Conservation (phyloP, 1,140 invertebrate species). For the Calephelis virginiensis region DNA sequence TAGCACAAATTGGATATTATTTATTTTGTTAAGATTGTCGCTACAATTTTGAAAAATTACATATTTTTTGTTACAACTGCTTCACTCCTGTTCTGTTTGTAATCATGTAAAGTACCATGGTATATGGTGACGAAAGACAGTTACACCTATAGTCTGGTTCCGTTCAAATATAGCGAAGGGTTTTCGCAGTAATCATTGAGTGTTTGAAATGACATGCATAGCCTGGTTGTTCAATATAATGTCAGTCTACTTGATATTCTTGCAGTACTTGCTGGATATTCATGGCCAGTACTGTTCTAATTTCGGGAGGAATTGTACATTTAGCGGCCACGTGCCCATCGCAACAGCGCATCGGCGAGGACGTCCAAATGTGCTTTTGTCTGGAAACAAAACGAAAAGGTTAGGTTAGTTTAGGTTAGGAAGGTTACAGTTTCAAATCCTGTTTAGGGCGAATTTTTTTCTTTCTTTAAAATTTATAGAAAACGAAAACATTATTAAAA, state of each 20-base stretch:
- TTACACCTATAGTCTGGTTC: conserved; percentile 44
- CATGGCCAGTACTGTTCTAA: conserved; percentile 43
- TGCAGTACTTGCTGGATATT: conserved; percentile 48
- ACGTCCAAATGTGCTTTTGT: conserved; percentile 96
- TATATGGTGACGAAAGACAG: no score
- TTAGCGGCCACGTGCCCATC: conserved; percentile 95
- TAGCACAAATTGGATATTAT: no score
- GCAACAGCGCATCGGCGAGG: conserved; percentile 92
- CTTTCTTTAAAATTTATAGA: no score
- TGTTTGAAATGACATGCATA: conserved; percentile 42
- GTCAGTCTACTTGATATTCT: conserved; percentile 51
- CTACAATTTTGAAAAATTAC: no score
- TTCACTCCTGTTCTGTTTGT: no score
- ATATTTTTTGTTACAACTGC: no score
- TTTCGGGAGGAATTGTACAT: conserved; percentile 36
- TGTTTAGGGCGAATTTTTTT: no score
- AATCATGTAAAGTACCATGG: no score
- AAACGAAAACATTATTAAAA: not conserved
- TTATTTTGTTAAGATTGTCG: no score
- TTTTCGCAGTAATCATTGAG: conserved; percentile 60
- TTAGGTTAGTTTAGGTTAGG: no score
- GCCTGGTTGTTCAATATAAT: conserved; percentile 33
- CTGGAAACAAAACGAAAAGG: conserved; percentile 81
- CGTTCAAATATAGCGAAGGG: conserved; percentile 54
- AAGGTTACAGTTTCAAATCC: no score